These are phyloP conservation scores for Trachelus tabidus DNA, from an alignment of 2,888 invertebrate genomes.

Conservation along the genomic window DNA sequence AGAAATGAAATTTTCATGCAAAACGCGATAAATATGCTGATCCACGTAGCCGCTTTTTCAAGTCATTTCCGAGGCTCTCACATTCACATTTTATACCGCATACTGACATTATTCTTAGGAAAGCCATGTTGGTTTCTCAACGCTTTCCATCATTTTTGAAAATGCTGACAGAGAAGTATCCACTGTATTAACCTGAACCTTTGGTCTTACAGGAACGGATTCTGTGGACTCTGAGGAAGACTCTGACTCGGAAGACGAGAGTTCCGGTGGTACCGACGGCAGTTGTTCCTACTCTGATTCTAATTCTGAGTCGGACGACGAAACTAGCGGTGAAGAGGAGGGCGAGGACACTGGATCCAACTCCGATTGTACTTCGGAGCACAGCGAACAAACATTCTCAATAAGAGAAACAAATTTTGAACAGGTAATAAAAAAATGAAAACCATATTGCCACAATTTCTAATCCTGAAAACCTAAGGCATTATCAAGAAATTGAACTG, in stretches of 20 bases:
- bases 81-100: background rate
- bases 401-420: conserved; percentile 68
- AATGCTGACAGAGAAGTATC: background rate
- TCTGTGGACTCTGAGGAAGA: conserved; percentile 66
- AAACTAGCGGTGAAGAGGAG: conserved; percentile 58
- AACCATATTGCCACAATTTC: background rate
- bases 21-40: background rate
- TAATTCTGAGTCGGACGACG: conserved; percentile 62
- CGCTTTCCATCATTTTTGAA: background rate
- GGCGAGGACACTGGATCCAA: conserved; percentile 60
- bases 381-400: conserved; percentile 66
- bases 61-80: background rate
- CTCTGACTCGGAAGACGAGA: conserved; percentile 66
- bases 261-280: conserved; percentile 62
- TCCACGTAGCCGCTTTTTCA: background rate
- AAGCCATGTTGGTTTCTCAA: background rate
- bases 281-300: conserved; percentile 64
- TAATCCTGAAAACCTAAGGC: background rate
- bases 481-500: background rate
- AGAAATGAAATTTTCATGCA: background rate
- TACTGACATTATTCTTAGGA: background rate
- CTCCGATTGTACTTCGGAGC: conserved; percentile 68
- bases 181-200: background rate
- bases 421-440: conserved; percentile 50
- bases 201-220: conserved; percentile 52